Conservation (phyloP, 1,140 invertebrate genomes). For the Oncopodura yosiiana region DNA sequence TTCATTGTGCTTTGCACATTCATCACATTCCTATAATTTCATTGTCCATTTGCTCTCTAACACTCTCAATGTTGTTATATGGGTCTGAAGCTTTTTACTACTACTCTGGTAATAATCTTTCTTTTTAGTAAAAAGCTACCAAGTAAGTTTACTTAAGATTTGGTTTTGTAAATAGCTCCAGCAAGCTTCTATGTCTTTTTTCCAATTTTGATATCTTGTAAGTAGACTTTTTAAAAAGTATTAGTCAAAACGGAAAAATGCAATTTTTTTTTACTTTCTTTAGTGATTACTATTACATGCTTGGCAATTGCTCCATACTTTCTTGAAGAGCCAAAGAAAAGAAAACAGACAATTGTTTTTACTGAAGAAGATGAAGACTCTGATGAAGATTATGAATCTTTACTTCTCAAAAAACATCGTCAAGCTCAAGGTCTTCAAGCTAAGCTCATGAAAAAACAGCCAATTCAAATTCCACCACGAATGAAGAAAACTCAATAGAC, state of each 20-base stretch:
- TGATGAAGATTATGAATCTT: slow-evolving; percentile 19
- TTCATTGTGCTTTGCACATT: slow-evolving; percentile 33
- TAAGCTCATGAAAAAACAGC: neutral
- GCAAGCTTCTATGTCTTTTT: slow-evolving; percentile 32
- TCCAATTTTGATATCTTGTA: slow-evolving; percentile 28
- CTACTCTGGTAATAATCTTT: too few relatives aligned
- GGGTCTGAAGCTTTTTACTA: slow-evolving; percentile 35
- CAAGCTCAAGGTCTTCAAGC: slow-evolving; percentile 9
- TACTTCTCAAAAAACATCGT: slow-evolving; percentile 12
- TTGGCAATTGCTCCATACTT: slow-evolving; percentile 31
- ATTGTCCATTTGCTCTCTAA: slow-evolving; percentile 28
- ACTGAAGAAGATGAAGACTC: slow-evolving; percentile 21
- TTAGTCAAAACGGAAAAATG: neutral
- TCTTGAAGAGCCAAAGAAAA: slow-evolving; percentile 26
- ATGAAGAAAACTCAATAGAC: slow-evolving; percentile 20
- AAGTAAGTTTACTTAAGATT: too few relatives aligned
- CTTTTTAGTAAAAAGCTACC: too few relatives aligned
- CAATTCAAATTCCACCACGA: slow-evolving; percentile 7
- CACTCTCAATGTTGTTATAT: slow-evolving; percentile 26
- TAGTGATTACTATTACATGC: slow-evolving; percentile 32
- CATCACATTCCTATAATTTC: slow-evolving; percentile 30
- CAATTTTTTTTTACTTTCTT: slow-evolving; percentile 9
- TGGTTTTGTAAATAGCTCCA: too few relatives aligned
- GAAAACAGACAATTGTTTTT: slow-evolving; percentile 1
- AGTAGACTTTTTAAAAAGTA: slow-evolving; percentile 1